phyloP scores from a whole-genome alignment of 2,113 vertebrate genomes.

The Perca fluviatilis region DNA sequence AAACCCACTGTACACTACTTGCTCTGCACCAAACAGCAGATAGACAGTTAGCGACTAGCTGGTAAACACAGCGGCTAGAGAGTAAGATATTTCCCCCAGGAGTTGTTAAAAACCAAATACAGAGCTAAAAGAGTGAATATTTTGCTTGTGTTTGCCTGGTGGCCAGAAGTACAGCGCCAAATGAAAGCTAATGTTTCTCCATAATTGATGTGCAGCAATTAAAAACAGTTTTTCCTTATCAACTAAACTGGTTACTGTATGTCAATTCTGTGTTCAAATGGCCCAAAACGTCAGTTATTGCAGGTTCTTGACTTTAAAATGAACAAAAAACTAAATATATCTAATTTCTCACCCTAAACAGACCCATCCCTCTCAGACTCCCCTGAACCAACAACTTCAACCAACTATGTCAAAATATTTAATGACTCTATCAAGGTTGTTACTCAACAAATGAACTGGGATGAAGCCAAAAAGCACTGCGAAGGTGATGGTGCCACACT shows the following conservation, averaged over 20 bases:
- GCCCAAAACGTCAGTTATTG: neutral
- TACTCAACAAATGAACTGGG: constrained; percentile 84
- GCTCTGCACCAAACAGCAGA: no score
- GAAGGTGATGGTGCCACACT: constrained; percentile 76
- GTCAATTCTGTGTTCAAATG: no score
- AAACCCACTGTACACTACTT: no score
- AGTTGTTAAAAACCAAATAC: no score
- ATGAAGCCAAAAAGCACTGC: constrained; percentile 84
- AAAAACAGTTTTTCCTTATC: no score
- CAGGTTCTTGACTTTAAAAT: neutral
- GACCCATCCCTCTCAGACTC: constrained; percentile 75
- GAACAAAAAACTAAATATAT: neutral
- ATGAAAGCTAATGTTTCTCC: neutral
- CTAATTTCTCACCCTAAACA: constrained; percentile 53
- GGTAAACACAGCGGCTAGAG: no score
- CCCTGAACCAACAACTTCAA: constrained; percentile 62
- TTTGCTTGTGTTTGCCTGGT: no score
- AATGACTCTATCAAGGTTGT: constrained; percentile 85
- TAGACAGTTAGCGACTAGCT: no score
- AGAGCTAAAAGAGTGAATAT: no score
- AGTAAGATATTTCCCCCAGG: no score
- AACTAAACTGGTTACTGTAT: no score
- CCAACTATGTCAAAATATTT: constrained; percentile 74
- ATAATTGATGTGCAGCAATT: neutral
- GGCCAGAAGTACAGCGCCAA: no score